These are phyloP conservation scores for Eptatretus burgeri DNA, from an alignment of 2,113 vertebrate species.

Conservation along the genomic window DNA sequence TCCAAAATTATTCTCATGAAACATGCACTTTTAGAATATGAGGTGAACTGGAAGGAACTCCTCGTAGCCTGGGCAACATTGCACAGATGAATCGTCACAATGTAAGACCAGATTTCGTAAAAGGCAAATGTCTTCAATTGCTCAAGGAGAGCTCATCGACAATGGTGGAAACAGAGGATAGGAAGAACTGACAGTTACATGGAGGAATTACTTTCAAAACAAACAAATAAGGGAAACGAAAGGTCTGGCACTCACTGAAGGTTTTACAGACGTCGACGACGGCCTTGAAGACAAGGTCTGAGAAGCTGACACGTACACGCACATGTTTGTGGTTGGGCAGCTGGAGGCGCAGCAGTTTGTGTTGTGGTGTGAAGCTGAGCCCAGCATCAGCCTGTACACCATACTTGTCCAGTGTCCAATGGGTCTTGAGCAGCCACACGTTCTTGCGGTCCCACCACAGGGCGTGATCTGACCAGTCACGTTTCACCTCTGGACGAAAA, in stretches of 20 bases:
- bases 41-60: no score
- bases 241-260: constrained; percentile 40
- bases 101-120: no score
- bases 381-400: constrained; percentile 69
- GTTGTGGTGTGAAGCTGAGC: constrained; percentile 57
- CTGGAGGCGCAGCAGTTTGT: constrained; percentile 50
- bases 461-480: constrained; percentile 84
- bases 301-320: constrained; percentile 50
- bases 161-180: no score
- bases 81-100: no score
- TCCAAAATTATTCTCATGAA: no score
- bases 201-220: no score
- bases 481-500: constrained; percentile 23
- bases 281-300: constrained; percentile 44
- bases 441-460: constrained; percentile 85
- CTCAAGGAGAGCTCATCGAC: no score
- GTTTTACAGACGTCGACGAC: constrained; percentile 54
- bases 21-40: no score
- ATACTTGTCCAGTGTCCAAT: constrained; percentile 84
- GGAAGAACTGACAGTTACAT: no score
- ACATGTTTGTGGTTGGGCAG: constrained; percentile 60
- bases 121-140: no score
- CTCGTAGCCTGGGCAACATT: no score
- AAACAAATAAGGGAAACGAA: no score
- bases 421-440: constrained; percentile 71